Base-by-base conservation (phyloP, 1,140 invertebrate genomes). In the Sycobia sp. region DNA sequence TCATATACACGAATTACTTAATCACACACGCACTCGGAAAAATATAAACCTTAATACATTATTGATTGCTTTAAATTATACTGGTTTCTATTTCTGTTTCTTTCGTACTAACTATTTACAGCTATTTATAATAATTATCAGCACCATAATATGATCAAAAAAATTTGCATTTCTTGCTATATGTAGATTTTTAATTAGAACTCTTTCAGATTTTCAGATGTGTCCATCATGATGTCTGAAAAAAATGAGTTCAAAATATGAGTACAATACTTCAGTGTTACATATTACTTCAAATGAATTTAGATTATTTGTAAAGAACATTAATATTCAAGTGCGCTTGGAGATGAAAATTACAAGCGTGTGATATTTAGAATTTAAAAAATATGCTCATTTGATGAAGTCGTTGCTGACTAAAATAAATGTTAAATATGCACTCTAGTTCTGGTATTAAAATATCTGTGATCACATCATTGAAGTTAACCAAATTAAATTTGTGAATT, bases 311-410 rank as follows among this genome's bases (percentile, higher is more conserved):
- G 29, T 41, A 18, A 1, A 54, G 47, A 64, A 57, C 62, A 50
- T 14, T 56, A 51, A 57, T 64, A 57, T 64, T 64, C 38, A 51
- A 51, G 54, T 57, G 34, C 46, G 54, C 54, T 64, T 57, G 62
- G 8, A 32, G 14, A 57, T 51, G 47, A 34, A 23, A 41, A 18
- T 51, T 20, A 54, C 62, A 65, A 65, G 62, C 49, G 55, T 58
- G 62, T 65, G 62, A 58, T 65, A 65, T 57, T 44, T 65, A 65
- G 55, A 20, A 57, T 63, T 63, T 57, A 29, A 34, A 34, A 25
- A 20, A 32, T 47, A 62, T 56, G 38, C 46, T 43, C 36, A 27
- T 50, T 63, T 34, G 39, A 11, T 50, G 50, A 63, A 22, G 18
- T 50, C 57, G 23, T 38, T 49, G 25, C 56, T 56, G 41, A 49